Conservation (phyloP, 2,113 vertebrate genomes). For the Ammodytes marinus region DNA sequence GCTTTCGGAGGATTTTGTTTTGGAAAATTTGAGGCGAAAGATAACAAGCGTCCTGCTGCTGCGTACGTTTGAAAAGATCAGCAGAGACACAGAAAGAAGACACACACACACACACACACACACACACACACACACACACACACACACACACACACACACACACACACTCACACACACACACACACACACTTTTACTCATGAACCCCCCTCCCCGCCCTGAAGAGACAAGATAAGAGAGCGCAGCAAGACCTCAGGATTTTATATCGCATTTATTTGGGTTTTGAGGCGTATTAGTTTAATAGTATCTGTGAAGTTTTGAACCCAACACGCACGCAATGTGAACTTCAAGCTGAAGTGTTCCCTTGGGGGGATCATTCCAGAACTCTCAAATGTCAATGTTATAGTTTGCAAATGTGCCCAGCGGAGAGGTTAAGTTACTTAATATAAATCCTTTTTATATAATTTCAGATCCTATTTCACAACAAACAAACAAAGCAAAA, state of each 20-base stretch:
- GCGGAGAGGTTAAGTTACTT: background rate
- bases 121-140: no score
- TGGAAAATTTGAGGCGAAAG: constrained; percentile 48
- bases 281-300: constrained; percentile 21
- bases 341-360: constrained; percentile 23
- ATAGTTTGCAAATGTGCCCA: background rate
- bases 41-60: constrained; percentile 34
- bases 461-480: background rate
- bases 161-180: background rate
- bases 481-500: background rate
- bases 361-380: background rate
- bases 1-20: constrained; percentile 40
- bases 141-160: background rate
- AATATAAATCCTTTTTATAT: background rate
- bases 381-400: background rate
- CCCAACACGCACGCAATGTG: background rate
- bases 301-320: constrained; percentile 24
- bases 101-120: no score
- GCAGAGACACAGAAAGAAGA: constrained; percentile 12
- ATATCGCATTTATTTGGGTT: constrained; percentile 52
- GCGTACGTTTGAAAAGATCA: constrained; percentile 27
- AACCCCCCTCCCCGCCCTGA: constrained; percentile 28
- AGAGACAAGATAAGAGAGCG: constrained; percentile 24
- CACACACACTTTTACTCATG: background rate
- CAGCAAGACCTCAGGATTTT: constrained; percentile 31